Percentiles rank a stretch among this genome's conserved stretches.
Evolutionary conservation across 35 echinoderm and acorn worm genomes (phyloP).

Genomic region (Heliocidaris tuberculata): DNA sequence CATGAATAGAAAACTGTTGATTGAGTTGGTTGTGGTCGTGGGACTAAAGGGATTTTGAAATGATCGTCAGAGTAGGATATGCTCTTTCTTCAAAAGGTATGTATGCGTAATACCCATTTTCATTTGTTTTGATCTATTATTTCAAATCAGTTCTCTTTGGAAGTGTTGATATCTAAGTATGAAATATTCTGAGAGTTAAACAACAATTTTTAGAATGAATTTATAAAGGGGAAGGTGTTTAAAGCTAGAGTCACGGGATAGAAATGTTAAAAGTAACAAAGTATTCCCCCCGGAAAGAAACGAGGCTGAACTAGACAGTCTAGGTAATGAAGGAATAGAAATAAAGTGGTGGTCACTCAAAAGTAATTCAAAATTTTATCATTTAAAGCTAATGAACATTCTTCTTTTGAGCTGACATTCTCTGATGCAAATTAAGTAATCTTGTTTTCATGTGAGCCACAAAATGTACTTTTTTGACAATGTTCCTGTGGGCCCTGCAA

Average conservation of each 20-base stretch:
- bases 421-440: neutral
- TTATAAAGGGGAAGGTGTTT: no score
- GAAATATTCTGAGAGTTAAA: neutral
- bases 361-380: no score
- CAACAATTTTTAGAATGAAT: neutral
- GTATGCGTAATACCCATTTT: neutral
- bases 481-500: neutral
- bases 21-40: neutral
- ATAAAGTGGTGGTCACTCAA: neutral
- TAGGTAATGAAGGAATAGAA: neutral
- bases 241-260: no score
- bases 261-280: no score
- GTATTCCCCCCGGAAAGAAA: no score
- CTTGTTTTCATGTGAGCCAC: neutral
- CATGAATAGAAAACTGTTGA: neutral
- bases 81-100: conserved; percentile 2
- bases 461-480: neutral
- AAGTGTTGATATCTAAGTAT: neutral
- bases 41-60: neutral
- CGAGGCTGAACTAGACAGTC: neutral
- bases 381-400: no score
- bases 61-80: neutral
- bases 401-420: neutral
- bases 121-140: neutral
- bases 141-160: neutral